phyloP scores from a whole-genome alignment of 1,140 invertebrate species.

The Bicyclus anynana region DNA sequence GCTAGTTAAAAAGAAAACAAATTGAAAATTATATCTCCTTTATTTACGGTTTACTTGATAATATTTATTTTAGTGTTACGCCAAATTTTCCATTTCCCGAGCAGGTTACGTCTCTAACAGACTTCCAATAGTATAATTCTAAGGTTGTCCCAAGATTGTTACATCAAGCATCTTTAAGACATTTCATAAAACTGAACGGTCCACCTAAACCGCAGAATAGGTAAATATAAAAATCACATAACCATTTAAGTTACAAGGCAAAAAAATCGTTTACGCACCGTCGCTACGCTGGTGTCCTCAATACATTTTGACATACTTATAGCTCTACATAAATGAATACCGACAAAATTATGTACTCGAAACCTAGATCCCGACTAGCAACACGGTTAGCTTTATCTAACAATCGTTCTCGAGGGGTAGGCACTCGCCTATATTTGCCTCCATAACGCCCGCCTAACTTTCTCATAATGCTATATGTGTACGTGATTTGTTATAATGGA shows the following conservation, averaged over 20 bases:
- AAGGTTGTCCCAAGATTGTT: no score
- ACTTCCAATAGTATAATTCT: no score
- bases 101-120: no score
- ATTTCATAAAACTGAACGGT: no score
- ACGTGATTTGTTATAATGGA: neutral
- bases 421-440: slow-evolving; percentile 8
- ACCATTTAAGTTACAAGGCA: neutral
- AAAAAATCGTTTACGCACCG: slow-evolving; percentile 26
- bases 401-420: slow-evolving; percentile 29
- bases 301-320: slow-evolving; percentile 57
- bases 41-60: no score
- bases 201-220: no score
- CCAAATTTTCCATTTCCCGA: no score
- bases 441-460: neutral
- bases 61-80: no score
- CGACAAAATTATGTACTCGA: slow-evolving; percentile 61
- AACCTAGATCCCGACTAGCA: slow-evolving; percentile 60
- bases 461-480: neutral
- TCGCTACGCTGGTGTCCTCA: slow-evolving; percentile 36
- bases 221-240: no score
- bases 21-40: no score
- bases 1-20: no score
- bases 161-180: no score
- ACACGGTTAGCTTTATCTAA: slow-evolving; percentile 64
- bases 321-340: slow-evolving; percentile 42